phyloP scores from a whole-genome alignment of 2,113 vertebrate genomes.

The Trochalopteron elliotii region DNA sequence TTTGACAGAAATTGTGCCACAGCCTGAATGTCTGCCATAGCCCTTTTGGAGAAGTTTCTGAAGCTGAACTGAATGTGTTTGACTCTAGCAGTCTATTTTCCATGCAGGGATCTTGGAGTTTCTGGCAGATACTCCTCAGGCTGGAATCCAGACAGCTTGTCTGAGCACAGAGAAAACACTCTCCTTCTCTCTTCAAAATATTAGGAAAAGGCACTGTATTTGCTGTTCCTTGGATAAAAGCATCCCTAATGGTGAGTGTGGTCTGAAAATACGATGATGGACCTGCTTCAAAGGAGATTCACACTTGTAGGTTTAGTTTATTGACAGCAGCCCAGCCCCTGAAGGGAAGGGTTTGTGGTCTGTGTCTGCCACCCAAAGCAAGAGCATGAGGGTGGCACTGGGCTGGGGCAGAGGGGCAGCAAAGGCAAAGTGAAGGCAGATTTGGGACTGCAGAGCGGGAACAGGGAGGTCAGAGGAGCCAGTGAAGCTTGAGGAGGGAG shows the following conservation, averaged over 20 bases:
- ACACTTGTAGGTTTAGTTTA: neutral
- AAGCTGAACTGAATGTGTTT: neutral
- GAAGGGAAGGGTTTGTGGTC: neutral
- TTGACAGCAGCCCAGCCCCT: neutral
- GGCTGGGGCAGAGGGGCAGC: neutral
- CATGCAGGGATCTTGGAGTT: neutral
- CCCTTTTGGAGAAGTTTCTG: neutral
- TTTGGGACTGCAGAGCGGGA: neutral
- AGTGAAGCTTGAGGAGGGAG: neutral
- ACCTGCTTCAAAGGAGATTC: neutral
- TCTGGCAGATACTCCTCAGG: neutral
- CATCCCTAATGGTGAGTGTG: neutral
- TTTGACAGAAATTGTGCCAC: neutral
- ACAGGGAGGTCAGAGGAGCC: neutral
- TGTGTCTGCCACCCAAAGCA: accelerated
- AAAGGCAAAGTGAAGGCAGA: neutral
- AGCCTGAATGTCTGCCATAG: neutral
- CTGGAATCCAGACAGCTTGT: neutral
- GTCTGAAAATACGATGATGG: neutral
- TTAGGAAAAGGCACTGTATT: neutral
- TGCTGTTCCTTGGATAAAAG: neutral
- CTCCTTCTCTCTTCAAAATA: neutral
- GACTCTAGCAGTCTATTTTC: neutral
- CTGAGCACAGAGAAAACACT: neutral
- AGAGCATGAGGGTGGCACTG: accelerated